These are phyloP conservation scores for Argyrosomus regius DNA, from an alignment of 2,797 vertebrate genomes.

Conservation along the genomic window DNA sequence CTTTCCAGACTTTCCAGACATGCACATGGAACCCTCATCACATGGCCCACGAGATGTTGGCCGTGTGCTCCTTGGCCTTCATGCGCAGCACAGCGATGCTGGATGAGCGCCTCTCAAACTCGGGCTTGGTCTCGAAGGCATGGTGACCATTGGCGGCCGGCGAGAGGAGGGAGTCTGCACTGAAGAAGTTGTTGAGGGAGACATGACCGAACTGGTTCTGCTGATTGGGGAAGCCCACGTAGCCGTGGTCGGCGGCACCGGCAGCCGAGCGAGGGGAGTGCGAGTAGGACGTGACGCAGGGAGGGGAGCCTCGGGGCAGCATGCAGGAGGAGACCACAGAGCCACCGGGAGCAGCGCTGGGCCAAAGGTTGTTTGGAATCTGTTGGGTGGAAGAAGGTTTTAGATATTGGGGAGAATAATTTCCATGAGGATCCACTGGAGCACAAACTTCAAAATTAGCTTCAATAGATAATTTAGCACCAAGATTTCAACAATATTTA, in stretches of 20 bases:
- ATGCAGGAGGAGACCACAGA: constrained; percentile 97
- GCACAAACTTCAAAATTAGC: background rate
- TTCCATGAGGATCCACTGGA: background rate
- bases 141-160: constrained; percentile 90
- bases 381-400: constrained; percentile 75
- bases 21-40: constrained; percentile 74
- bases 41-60: constrained; percentile 99
- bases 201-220: constrained; percentile 97
- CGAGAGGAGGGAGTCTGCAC: constrained; percentile 93
- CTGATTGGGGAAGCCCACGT: constrained; percentile 94
- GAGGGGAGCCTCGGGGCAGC: constrained; percentile 95
- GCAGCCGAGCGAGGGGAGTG: constrained; percentile 88
- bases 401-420: background rate
- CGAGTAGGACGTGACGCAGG: constrained; percentile 94
- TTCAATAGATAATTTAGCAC: background rate
- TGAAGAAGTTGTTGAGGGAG: constrained; percentile 97
- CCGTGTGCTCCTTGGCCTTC: constrained; percentile 99
- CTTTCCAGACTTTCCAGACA: constrained; percentile 32
- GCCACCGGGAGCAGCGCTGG: constrained; percentile 86
- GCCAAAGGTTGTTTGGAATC: constrained; percentile 99
- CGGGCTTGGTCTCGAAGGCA: constrained; percentile 96
- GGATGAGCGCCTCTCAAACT: constrained; percentile 97
- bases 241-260: constrained; percentile 87
- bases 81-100: constrained; percentile 99
- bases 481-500: background rate